These are phyloP conservation scores for Furnarius figulus DNA, from an alignment of 2,113 vertebrate genomes.

Conservation along the genomic window DNA sequence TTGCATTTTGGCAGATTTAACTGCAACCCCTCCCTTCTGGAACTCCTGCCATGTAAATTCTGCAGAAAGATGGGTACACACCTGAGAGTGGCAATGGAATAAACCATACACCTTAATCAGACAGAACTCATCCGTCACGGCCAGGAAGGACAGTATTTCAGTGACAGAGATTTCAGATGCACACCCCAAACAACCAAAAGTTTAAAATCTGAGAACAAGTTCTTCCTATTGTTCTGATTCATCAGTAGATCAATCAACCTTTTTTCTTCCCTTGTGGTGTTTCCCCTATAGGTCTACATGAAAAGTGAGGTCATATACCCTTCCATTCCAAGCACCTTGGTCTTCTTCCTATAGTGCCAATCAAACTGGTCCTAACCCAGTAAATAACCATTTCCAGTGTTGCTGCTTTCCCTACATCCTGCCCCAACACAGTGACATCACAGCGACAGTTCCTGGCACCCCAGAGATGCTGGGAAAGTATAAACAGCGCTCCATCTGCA, in stretches of 20 bases:
- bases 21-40: background rate
- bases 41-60: background rate
- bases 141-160: background rate
- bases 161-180: background rate
- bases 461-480: slow-evolving; percentile 21
- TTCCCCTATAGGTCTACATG: background rate
- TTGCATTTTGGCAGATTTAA: background rate
- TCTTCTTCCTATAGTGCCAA: background rate
- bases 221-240: background rate
- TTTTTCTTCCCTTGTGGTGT: accelerated
- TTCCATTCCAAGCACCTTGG: background rate
- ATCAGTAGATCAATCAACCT: background rate
- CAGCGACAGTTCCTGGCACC: background rate
- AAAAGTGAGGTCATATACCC: background rate
- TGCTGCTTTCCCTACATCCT: background rate
- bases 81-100: background rate
- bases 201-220: background rate
- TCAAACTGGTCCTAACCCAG: background rate
- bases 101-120: background rate
- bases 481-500: slow-evolving; percentile 58
- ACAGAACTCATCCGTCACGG: background rate
- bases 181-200: background rate
- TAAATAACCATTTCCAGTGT: background rate
- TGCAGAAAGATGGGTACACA: background rate
- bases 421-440: background rate